Evolutionary conservation across 2,113 vertebrate species (phyloP).

Genomic region (Euleptes europaea): DNA sequence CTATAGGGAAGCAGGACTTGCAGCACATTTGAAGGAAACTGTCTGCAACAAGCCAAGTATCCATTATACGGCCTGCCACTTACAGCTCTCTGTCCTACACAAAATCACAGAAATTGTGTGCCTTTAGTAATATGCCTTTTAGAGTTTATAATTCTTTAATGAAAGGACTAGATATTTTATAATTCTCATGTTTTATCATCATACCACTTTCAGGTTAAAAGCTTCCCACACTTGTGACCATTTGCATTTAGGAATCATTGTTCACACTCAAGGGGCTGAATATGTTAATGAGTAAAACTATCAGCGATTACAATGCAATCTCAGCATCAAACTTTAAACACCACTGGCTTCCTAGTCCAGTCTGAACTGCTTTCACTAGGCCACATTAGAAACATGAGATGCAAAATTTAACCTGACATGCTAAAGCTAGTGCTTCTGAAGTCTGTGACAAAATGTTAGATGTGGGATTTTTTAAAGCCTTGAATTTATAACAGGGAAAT

Average conservation of each 20-base stretch:
- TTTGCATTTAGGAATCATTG: not conserved
- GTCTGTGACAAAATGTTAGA: not conserved
- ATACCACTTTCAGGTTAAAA: no score
- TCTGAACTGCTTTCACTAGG: not conserved
- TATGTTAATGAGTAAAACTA: not conserved
- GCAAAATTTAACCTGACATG: not conserved
- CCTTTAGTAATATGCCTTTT: no score
- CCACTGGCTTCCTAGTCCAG: not conserved
- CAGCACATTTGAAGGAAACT: not conserved
- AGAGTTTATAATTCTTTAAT: no score
- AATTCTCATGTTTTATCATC: no score
- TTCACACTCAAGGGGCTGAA: not conserved
- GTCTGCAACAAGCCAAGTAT: not conserved
- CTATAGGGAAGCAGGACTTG: not conserved
- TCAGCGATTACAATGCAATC: not conserved
- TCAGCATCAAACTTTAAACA: not conserved
- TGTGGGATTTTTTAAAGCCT: not conserved
- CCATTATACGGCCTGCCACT: not conserved
- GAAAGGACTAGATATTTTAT: no score
- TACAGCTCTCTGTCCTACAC: not conserved
- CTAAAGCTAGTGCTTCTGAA: not conserved
- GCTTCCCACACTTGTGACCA: no score
- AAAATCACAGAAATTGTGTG: no score
- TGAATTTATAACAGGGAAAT: not conserved
- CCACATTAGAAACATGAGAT: not conserved